Percentiles rank a stretch among this genome's conserved stretches.
phyloP scores from a whole-genome alignment of 2,797 vertebrate species.

The Selene dorsalis region DNA sequence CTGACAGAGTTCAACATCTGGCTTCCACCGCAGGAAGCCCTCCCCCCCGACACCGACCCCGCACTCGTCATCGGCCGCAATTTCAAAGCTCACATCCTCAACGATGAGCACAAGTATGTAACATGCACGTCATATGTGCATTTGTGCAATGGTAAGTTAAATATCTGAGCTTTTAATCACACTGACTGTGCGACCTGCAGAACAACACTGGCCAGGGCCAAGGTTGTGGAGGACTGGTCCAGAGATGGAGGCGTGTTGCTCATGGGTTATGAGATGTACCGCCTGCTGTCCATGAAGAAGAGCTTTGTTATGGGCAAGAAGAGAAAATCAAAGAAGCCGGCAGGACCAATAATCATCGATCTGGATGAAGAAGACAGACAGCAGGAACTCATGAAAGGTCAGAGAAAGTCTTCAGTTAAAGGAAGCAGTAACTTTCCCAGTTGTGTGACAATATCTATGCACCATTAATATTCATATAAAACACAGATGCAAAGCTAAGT shows the following conservation, averaged over 20 bases:
- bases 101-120: constrained; percentile 98
- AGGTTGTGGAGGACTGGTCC: constrained; percentile 96
- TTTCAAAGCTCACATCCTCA: constrained; percentile 97
- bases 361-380: constrained; percentile 98
- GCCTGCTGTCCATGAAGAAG: constrained; percentile 97
- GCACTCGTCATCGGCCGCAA: constrained; percentile 85
- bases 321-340: constrained; percentile 96
- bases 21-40: constrained; percentile 92
- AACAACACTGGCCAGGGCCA: constrained; percentile 93
- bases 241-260: constrained; percentile 94
- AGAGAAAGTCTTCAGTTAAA: constrained; percentile 16
- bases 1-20: constrained; percentile 98
- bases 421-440: background rate
- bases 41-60: constrained; percentile 89
- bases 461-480: background rate
- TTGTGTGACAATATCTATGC: background rate
- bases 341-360: constrained; percentile 97
- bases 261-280: constrained; percentile 99
- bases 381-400: constrained; percentile 97
- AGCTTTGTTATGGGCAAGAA: constrained; percentile 95
- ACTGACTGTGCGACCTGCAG: constrained; percentile 77
- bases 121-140: background rate
- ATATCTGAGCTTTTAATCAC: constrained; percentile 29
- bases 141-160: background rate
- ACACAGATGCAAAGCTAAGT: background rate